Percentiles rank a stretch among this genome's conserved stretches.
phyloP scores from a whole-genome alignment of 2,888 invertebrate genomes.

The Lasioglossum lativentre region DNA sequence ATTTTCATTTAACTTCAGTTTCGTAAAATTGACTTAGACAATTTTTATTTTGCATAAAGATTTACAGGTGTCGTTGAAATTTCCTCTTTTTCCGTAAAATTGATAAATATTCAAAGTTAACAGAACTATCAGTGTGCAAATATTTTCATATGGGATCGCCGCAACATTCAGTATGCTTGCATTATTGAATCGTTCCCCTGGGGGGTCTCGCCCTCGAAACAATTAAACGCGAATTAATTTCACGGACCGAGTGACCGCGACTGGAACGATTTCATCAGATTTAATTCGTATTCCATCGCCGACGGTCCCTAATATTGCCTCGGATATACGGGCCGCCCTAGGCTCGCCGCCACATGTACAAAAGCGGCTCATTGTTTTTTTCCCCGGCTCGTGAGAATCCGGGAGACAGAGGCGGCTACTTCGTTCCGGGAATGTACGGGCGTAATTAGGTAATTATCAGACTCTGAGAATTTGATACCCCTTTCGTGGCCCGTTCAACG shows the following conservation, averaged over 20 bases:
- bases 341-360: slow-evolving; percentile 23
- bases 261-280: slow-evolving; percentile 35
- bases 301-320: slow-evolving; percentile 33
- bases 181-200: slow-evolving; percentile 5
- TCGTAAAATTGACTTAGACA: neutral
- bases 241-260: slow-evolving; percentile 37
- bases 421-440: slow-evolving; percentile 43
- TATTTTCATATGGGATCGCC: slow-evolving; percentile 10
- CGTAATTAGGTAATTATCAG: slow-evolving; percentile 67
- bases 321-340: slow-evolving; percentile 25
- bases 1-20: neutral
- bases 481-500: slow-evolving; percentile 37
- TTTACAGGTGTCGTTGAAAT: no score
- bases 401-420: slow-evolving; percentile 22
- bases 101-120: neutral
- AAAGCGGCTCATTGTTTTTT: slow-evolving; percentile 35
- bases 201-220: slow-evolving; percentile 11
- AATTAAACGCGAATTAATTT: slow-evolving; percentile 69
- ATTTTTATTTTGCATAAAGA: neutral
- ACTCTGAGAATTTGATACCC: slow-evolving; percentile 63
- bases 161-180: neutral
- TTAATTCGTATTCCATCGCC: slow-evolving; percentile 48
- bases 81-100: neutral
- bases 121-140: neutral
- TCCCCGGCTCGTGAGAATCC: slow-evolving; percentile 48